Base-by-base conservation (phyloP, 1,140 invertebrate species). In the Pseudomyrmex concolor region DNA sequence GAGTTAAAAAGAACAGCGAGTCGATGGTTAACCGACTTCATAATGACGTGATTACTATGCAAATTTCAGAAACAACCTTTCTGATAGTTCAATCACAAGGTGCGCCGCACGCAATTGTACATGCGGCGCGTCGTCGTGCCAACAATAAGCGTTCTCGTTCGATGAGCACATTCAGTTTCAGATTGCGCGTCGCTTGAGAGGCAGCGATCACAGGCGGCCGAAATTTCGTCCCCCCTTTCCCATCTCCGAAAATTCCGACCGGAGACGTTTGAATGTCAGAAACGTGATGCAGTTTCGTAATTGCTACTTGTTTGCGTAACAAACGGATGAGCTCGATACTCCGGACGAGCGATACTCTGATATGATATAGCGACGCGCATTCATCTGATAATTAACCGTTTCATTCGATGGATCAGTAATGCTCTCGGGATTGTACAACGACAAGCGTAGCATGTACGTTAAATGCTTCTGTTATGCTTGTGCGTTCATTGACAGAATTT, bases 81-180 rank as follows among this genome's bases (percentile, higher is more conserved):
- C 43, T 78, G 76, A 78, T 70, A 80, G 76, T 71, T 80, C 54
- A 71, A 71, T 80, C 66, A 70, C 64, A 70, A 68, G 51, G 19
- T 59, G 17, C 17, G 50, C 50, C 17, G 63, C 73, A 67, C 50
- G 50, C 63, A 77, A 77, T 77, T 77, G 63, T 50, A 70, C 15
- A 55, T 70, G 64, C 5, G n/a, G 15, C 43, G 43, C 15, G 51
- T 55, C 63, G 54, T 34, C 34, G 15, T 17, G 43, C 64, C 34
- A 48, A 48, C 43, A 59, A 78, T 78, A 59, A 78, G 19, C 19
- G 64, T 70, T 13, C 51, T 59, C 22, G 34, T 70, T 78, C 50
- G 19, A n/a, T 48, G 50, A 48, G 34, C 68, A 64, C 51, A 25
- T 50, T 7, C 66, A 12, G 43, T 48, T 17, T 8, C 17, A 57